Evolutionary conservation across 2,888 invertebrate species (phyloP), one percentile per base, ranked within the genome.

Genomic region (Phytoseiulus persimilis): DNA sequence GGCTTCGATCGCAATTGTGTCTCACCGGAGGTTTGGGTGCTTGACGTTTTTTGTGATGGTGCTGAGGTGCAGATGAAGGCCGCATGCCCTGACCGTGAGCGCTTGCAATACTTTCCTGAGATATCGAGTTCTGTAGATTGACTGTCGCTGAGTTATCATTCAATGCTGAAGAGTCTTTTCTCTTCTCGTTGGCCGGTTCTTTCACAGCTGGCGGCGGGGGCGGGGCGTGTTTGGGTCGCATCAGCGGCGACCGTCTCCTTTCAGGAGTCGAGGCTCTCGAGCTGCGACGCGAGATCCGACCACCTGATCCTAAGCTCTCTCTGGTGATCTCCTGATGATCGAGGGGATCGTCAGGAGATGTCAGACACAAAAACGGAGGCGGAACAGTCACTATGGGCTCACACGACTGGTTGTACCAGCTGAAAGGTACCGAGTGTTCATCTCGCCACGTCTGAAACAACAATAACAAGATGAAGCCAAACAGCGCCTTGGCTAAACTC

Each of bases 401-500:
- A 87, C 87, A 87, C 14, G 87, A 87, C 32, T 87, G 87, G 23
- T 87, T 87, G 39, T 87, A 87, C 87, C 87, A 87, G 45, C 87
- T 87, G 87, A 87, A 87, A n/a, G 87, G 39, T 23, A 39, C 39
- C n/a, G 87, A 33, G 32, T 87, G 87, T 45, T 87, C 87, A 23
- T 87, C 87, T 11, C 87, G 87, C 87, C 87, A 87, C 87, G 87
- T 87, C 87, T 87, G 87, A 39, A 87, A 87, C 45, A 87, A 32
- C 18, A 33, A 32, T 65, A 65, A 65, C 65, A 65, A 65, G 11
- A 65, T 65, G 23, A 65, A 65, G 65, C 65, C 18, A 28, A 65
- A 23, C 65, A 65, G 65, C 65, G 65, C 18, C 65, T 28, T 28
- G 65, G 1, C 23, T 65, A 6, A 23, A 65, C 65, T 65, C 65